phyloP scores from a whole-genome alignment of 2,888 invertebrate species.

The Mycalesis mineus region DNA sequence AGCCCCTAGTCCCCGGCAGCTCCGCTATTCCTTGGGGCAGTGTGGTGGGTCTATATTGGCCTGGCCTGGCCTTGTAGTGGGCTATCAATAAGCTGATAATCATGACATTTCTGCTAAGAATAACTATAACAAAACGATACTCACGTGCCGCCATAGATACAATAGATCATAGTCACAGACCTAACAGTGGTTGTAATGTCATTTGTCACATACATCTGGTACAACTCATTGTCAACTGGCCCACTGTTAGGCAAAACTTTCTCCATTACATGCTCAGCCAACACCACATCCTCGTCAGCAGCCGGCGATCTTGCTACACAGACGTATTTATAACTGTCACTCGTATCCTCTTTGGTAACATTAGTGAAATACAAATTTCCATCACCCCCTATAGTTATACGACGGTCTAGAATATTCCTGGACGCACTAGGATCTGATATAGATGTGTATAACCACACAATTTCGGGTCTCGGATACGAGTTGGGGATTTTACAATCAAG shows the following conservation, averaged over 20 bases:
- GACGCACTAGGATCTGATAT: constrained; percentile 37
- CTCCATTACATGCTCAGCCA: constrained; percentile 54
- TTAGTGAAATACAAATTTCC: constrained; percentile 58
- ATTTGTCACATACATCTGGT: constrained; percentile 49
- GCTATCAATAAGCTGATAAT: too few species aligned
- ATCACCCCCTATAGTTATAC: constrained; percentile 51
- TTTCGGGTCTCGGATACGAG: constrained; percentile 53
- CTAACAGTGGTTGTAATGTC: constrained; percentile 48
- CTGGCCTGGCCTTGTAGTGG: too few species aligned
- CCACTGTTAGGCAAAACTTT: constrained; percentile 26
- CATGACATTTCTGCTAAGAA: too few species aligned
- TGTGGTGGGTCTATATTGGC: too few species aligned
- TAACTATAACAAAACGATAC: too few species aligned
- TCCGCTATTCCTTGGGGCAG: too few species aligned
- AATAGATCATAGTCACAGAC: constrained; percentile 52
- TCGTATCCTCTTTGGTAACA: constrained; percentile 46
- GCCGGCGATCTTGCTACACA: constrained; percentile 54
- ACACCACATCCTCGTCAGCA: constrained; percentile 38
- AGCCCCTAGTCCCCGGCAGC: too few species aligned
- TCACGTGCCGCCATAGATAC: constrained; percentile 66
- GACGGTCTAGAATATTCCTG: constrained; percentile 38
- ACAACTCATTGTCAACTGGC: constrained; percentile 40
- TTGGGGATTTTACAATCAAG: constrained; percentile 51
- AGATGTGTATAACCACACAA: constrained; percentile 51
- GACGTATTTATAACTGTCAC: constrained; percentile 46